Base-by-base conservation (phyloP, 2,888 invertebrate species). In the Dermolepida albohirtum region DNA sequence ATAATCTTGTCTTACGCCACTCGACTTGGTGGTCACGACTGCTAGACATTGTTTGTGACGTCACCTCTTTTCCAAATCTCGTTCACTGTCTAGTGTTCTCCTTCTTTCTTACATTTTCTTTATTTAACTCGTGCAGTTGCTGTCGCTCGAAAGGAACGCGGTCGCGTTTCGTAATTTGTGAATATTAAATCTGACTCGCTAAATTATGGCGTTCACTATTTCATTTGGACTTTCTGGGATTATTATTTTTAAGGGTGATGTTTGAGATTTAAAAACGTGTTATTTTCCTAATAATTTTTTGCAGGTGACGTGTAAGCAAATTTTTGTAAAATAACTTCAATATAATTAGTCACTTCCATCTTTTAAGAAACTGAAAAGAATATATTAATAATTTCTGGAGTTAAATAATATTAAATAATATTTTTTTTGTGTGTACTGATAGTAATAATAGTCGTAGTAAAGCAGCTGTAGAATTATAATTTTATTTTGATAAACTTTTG, bases 1-100 rank as follows among this genome's bases (percentile, higher is more conserved):
- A 74, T 74, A 74, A 72, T 73, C 73, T 69, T 69, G 74, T 71
- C 70, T 71, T 71, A 70, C 72, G 66, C 72, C 71, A 71, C 70
- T 71, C 71, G 71, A 70, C 70, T 73, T 72, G 69, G 72, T 70
- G 73, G 71, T 70, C 72, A 65, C 69, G 66, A 73, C 67, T 64
- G 70, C 69, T 71, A 72, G 71, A 71, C 71, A 69, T 47, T 44
- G 47, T 52, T 68, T 66, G 67, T 73, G 73, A 74, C 74, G 74
- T 74, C 74, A 72, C 69, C 69, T 44, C 59, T 59, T 47, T 47
- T 17, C 59, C 59, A 47, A 59, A 47, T 59, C 59, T 14, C 27
- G 14, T 29, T 57, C 12, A n/a, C 55, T 34, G 34, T 34, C 34
- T 34, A 34, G 34, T 6, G 34, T 34, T 34, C 34, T 34, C 34